Conservation (phyloP, 2,888 invertebrate genomes). For the Dione vanillae region DNA sequence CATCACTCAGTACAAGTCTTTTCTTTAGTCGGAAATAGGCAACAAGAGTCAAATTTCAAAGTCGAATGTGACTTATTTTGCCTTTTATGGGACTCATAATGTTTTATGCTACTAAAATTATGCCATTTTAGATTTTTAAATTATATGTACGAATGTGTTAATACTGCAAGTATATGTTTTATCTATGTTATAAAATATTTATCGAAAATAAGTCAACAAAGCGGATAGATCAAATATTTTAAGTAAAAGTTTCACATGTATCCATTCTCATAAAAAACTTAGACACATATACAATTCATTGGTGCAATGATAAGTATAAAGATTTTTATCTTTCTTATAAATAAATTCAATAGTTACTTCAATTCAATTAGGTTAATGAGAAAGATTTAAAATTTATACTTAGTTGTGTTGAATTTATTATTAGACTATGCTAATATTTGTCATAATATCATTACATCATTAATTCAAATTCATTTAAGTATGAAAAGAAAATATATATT, state of each 20-base stretch:
- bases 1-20: too few relatives aligned
- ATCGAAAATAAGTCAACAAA: slow-evolving; percentile 9
- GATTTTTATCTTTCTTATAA: neutral
- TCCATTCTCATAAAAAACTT: neutral
- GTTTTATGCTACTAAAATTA: neutral
- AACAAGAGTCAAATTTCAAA: too few relatives aligned
- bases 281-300: neutral
- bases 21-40: too few relatives aligned
- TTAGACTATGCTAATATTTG: neutral
- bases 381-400: neutral
- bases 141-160: too few relatives aligned
- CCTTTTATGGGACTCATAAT: neutral
- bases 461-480: too few relatives aligned
- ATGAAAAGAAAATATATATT: too few relatives aligned
- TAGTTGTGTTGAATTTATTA: too few relatives aligned
- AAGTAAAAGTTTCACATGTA: slow-evolving; percentile 6
- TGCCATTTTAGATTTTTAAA: too few relatives aligned
- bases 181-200: neutral
- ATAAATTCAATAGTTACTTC: neutral
- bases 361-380: too few relatives aligned
- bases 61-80: too few relatives aligned
- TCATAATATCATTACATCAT: too few relatives aligned
- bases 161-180: too few relatives aligned
- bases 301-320: neutral
- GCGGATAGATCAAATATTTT: neutral